Base-by-base conservation (phyloP, 2,113 vertebrate genomes). In the Myiozetetes cayanensis region DNA sequence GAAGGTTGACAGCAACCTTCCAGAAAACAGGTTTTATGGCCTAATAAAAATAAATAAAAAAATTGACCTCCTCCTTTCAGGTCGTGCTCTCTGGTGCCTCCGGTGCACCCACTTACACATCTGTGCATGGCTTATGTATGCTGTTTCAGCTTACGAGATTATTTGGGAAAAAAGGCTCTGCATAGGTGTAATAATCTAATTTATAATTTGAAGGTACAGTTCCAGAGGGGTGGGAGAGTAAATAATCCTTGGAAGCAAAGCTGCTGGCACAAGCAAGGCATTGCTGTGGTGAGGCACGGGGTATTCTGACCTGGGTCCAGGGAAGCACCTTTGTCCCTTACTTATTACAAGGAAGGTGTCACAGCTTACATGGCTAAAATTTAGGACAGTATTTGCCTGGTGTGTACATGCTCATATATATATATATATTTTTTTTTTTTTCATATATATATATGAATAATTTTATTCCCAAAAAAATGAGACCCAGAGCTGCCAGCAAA, bases 11-110 rank as follows among this genome's bases (percentile, higher is more conserved):
- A 90, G 82, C 31, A 78, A 80, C 63, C 65, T 83, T 71, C 59
- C 77, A 90, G 46, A 71, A 83, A 27, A 37, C 59, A 49, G 4
- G 0, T 65, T 87, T 93, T 65, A 76, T 88, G 67, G 31, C 41
- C 37, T 92, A 41, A 93, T 83, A 81, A 71, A 90, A 95, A 71
- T 12, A 75, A 71, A 63, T 61, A 49, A 46, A 46, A 65, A 58
- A 71, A 7, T 14, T 16, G 10, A 53, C 68, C 53, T 78, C 49
- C 31, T 59, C 6, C 72, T 94, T 50, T 28, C 41, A 10, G 44
- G 59, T 56, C 28, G 59, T 65, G 49, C 35, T 70, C 62, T 49
- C 73, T n/a, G 19, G 16, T 63, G 49, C 56, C 72, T 65, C 50
- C 52, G 27, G 11, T 25, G 35, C 37, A 72, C 43, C 18, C 52